Percentiles rank a stretch among this genome's conserved stretches.
Evolutionary conservation across 2,797 vertebrate genomes (phyloP).

Genomic region (Phyllotis vaccarum): DNA sequence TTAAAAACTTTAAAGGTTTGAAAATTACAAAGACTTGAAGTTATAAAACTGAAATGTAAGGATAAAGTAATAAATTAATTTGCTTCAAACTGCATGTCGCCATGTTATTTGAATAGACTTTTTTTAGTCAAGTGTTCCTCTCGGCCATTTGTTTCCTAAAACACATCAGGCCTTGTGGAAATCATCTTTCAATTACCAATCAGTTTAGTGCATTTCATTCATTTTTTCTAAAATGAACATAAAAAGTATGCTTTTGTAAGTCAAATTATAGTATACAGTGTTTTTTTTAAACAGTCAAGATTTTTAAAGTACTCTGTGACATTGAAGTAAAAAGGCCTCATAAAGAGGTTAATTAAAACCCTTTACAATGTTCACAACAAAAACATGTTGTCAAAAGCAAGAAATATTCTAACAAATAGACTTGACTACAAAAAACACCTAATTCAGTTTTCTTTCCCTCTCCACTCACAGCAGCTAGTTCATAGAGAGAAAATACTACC

Average conservation of each 20-base stretch:
- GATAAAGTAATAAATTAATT: conserved; percentile 54
- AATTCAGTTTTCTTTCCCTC: conserved; percentile 16
- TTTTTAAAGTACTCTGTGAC: conserved; percentile 48
- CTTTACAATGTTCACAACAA: conserved; percentile 37
- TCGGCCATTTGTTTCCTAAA: conserved; percentile 58
- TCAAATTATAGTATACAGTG: conserved; percentile 26
- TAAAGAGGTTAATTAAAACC: conserved; percentile 66
- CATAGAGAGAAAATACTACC: conserved; percentile 30
- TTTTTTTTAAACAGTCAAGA: not conserved
- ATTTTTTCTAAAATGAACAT: conserved; percentile 59
- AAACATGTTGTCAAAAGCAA: conserved; percentile 56
- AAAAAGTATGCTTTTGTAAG: conserved; percentile 26
- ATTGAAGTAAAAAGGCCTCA: conserved; percentile 43
- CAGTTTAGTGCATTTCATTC: conserved; percentile 60
- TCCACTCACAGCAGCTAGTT: conserved; percentile 36
- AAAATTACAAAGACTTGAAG: conserved; percentile 64
- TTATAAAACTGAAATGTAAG: conserved; percentile 64
- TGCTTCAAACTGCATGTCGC: conserved; percentile 40
- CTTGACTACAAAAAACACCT: conserved; percentile 6
- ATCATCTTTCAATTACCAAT: conserved; percentile 63
- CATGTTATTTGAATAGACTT: conserved; percentile 57
- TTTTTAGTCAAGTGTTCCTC: conserved; percentile 26
- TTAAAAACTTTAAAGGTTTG: conserved; percentile 61
- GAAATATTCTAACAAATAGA: conserved; percentile 30
- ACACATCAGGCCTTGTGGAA: conserved; percentile 55